Percentiles rank a stretch among this genome's conserved stretches.
Conservation (phyloP, 2,113 vertebrate genomes). For the Stigmatopora argus region DNA sequence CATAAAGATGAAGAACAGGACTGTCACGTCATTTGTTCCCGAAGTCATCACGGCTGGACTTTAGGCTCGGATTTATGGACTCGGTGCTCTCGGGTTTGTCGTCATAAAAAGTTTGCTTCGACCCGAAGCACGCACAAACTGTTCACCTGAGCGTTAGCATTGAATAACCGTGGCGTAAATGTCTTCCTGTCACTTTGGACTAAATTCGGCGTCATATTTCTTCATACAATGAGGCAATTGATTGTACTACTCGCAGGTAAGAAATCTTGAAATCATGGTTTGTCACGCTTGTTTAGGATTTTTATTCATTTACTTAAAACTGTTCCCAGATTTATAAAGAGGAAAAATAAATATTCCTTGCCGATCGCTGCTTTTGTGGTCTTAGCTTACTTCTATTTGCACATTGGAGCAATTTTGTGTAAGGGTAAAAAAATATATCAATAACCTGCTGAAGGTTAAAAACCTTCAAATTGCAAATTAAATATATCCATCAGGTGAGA, state of each 20-base stretch:
- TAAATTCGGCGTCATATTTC: background rate
- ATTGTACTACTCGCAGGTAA: constrained; percentile 59
- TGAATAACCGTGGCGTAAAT: constrained; percentile 2
- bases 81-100: background rate
- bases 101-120: constrained; percentile 26
- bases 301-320: background rate
- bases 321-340: background rate
- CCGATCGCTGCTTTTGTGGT: no score
- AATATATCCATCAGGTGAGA: no score
- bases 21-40: constrained; percentile 5
- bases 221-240: constrained; percentile 47
- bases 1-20: constrained; percentile 23
- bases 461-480: no score
- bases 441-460: no score
- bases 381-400: no score
- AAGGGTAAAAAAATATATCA: no score
- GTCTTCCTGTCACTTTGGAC: constrained; percentile 2
- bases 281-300: background rate
- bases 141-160: background rate
- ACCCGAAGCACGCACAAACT: constrained; percentile 2
- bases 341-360: no score
- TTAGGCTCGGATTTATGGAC: constrained; percentile 48
- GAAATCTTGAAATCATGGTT: background rate
- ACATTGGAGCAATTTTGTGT: no score
- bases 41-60: constrained; percentile 54